Evolutionary conservation across 2,113 vertebrate genomes (phyloP).

Genomic region (Petrocephalus zakoni): DNA sequence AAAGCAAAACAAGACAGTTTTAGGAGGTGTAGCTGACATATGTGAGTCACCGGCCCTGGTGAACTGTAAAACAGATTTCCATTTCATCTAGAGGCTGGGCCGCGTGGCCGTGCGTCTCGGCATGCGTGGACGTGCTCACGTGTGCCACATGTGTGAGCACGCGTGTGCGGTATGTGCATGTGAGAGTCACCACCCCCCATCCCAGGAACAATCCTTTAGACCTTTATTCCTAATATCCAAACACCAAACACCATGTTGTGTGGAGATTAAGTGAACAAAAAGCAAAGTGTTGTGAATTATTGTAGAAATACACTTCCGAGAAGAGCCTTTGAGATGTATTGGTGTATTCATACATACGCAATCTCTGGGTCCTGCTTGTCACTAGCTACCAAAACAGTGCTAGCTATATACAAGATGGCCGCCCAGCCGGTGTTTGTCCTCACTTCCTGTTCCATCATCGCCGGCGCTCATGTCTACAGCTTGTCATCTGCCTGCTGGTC

Average conservation of each 20-base stretch:
- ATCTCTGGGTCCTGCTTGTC: slow-evolving; percentile 28
- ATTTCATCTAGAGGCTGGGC: slow-evolving; percentile 20
- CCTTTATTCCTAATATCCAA: not conserved
- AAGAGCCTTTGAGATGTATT: not conserved
- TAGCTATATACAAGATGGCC: slow-evolving; percentile 26
- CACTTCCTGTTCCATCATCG: slow-evolving; percentile 24
- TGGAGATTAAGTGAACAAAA: not conserved
- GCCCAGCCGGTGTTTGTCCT: slow-evolving; percentile 20
- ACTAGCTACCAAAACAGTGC: slow-evolving; percentile 16
- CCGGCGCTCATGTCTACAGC: not conserved
- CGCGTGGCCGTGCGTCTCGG: not conserved
- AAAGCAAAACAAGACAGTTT: slow-evolving; percentile 64
- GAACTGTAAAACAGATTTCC: slow-evolving; percentile 36
- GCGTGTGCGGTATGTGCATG: not conserved
- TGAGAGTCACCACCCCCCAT: not conserved
- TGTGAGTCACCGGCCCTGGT: slow-evolving; percentile 39
- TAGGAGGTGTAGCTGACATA: slow-evolving; percentile 70
- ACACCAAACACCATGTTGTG: not conserved
- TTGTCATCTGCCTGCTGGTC: slow-evolving; percentile 22
- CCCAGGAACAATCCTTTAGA: not conserved
- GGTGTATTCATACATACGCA: slow-evolving; percentile 32
- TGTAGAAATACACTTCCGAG: not conserved
- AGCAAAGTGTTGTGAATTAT: not conserved
- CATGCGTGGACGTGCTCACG: not conserved
- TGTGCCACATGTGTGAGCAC: not conserved